Conservation (phyloP, 2,797 vertebrate genomes). For the Anniella stebbinsi region DNA sequence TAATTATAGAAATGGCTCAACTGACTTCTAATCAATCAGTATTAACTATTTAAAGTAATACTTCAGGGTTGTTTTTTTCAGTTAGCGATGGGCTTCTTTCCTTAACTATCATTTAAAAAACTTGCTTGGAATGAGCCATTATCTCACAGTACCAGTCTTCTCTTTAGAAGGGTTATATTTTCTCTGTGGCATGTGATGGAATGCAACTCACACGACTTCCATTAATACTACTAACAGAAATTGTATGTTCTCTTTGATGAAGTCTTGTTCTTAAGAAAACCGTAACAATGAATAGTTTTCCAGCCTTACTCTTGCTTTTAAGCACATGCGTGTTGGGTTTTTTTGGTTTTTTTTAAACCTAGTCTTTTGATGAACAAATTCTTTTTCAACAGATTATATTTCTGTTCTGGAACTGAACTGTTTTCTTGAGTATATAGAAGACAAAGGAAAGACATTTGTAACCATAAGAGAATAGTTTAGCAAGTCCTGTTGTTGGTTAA, state of each 20-base stretch:
- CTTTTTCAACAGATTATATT: constrained; percentile 21
- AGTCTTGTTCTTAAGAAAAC: constrained; percentile 24
- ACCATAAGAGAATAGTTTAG: constrained; percentile 4
- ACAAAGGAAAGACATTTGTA: constrained; percentile 14
- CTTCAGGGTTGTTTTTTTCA: rapidly evolving
- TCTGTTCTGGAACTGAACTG: not conserved
- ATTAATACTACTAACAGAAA: not conserved
- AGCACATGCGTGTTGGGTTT: not conserved
- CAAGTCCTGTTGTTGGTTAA: constrained; percentile 26
- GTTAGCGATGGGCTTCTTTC: not conserved
- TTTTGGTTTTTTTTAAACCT: not conserved
- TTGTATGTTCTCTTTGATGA: constrained; percentile 18
- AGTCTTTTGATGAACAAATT: constrained; percentile 22
- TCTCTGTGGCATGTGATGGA: not conserved
- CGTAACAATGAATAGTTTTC: not conserved
- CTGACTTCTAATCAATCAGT: not conserved
- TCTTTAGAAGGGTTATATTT: constrained; percentile 2
- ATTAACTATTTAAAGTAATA: not conserved
- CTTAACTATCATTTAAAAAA: rapidly evolving
- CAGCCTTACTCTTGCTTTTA: not conserved
- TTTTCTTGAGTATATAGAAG: not conserved
- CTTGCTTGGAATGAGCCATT: not conserved
- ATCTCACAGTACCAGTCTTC: not conserved
- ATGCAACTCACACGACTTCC: constrained; percentile 12
- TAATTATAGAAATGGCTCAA: rapidly evolving